Evolutionary conservation across 2,797 vertebrate genomes (phyloP).

Genomic region (Pelochelys cantorii): DNA sequence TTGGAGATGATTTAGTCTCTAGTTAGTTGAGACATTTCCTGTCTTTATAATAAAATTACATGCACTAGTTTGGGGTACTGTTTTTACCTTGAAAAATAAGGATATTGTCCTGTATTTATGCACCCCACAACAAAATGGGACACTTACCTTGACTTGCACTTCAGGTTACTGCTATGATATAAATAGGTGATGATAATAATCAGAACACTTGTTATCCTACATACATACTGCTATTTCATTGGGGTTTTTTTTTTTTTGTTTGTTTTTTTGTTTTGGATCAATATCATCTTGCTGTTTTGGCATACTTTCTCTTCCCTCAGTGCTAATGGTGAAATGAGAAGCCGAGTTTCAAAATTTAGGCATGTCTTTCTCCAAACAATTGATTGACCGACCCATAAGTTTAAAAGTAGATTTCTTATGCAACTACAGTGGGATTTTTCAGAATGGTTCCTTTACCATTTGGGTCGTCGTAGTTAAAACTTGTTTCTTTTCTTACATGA

Average conservation of each 20-base stretch:
- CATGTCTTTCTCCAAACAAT: neutral
- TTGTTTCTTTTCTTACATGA: no score
- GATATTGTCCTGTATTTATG: neutral
- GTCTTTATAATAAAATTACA: neutral
- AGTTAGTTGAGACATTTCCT: neutral
- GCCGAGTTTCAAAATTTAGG: neutral
- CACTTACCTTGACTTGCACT: neutral
- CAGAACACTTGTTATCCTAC: neutral
- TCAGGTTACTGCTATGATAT: rapidly evolving
- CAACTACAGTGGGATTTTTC: neutral
- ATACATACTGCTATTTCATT: neutral
- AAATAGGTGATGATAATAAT: neutral
- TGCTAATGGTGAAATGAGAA: neutral
- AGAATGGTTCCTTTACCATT: rapidly evolving
- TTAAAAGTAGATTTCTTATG: neutral
- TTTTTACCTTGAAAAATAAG: neutral
- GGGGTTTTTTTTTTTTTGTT: constrained; percentile 8
- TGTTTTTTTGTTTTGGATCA: no score
- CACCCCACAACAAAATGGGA: neutral
- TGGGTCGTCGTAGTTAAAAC: neutral
- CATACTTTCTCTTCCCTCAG: neutral
- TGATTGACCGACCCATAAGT: neutral
- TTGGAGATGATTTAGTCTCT: neutral
- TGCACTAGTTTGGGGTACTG: no score
- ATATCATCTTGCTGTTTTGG: neutral